Evolutionary conservation across 2,113 vertebrate genomes (phyloP), one percentile per base, ranked within the genome.

Genomic region (Turdus rufiventris): DNA sequence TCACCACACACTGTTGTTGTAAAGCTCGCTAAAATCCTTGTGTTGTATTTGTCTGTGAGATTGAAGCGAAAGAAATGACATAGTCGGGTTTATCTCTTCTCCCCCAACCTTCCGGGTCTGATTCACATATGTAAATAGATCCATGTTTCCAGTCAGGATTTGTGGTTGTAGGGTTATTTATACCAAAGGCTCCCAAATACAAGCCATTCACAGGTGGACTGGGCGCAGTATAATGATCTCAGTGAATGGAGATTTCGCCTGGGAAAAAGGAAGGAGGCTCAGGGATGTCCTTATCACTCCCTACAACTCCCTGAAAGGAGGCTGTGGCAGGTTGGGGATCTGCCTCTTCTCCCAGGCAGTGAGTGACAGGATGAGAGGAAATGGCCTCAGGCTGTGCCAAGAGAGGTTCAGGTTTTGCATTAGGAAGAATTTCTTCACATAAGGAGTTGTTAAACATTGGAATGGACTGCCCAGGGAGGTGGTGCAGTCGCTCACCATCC

Each of bases 1-100:
- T 51, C 3, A 3, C 18, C 2, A 0, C 1, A 1, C n/a, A 2
- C 3, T 7, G 0, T 56, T 43, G 19, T 5, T 36, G 34, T 9
- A 21, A 61, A 68, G n/a, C 54, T 77, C 6, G 0, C 12, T 40
- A 56, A n/a, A 7, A 2, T 50, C 47, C 38, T 54, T 21, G 5
- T 8, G 25, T 17, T 54, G 1, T 5, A 3, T 42, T 12, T 5
- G 10, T 6, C 51, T 23, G 42, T 61, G 57, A 53, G 48, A 26
- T 2, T 9, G 62, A 51, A 45, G 21, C 5, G 4, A 42, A 82
- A 28, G 10, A 28, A 14, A 25, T 48, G 33, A 14, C 14, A 4
- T 25, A 13, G 2, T 31, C 9, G 10, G 9, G 12, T 65, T 73
- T 63, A 31, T 48, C 33, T 61, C 19, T 43, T 18, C 21, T 23